Base-by-base conservation (phyloP, 1,140 invertebrate species). In the Araneus ventricosus region DNA sequence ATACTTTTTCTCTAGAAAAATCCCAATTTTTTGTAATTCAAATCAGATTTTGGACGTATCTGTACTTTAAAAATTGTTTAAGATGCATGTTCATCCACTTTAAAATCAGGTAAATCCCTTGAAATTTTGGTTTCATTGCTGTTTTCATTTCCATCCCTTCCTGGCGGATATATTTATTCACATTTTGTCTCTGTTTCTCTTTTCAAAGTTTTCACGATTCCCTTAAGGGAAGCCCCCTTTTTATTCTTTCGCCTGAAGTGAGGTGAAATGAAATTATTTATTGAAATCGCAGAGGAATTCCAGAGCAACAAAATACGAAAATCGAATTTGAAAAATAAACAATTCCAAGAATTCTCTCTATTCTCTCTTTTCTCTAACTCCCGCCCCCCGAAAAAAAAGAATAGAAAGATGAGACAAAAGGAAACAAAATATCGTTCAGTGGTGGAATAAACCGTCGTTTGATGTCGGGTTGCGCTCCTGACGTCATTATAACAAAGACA, bases 401-500 rank as follows among this genome's bases (percentile, higher is more conserved):
- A 20, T 2, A n/a, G 4, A n/a, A 87, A 39, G 14, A 61, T 59
- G 7, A 45, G 45, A 52, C 67, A 37, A 87, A 61, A 24, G 22
- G 34, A 14, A 24, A 61, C n/a, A 61, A 86, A 86, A 87, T 63
- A 37, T 82, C 80, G 24, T 27, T 27, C 61, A 27, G 37, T 87
- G 30, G 85, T 27, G 57, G 85, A 87, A 59, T 87, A 87, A 87
- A 87, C 52, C 39, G 22, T 63, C 85, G 57, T 87, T 87, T 87
- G 85, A 37, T 63, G 85, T 87, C 82, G 27, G 10, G 41, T 45
- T 84, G 27, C 82, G 34, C 85, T 61, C 57, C 7, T 61, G 85
- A 87, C 85, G 57, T 87, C 85, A 87, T 45, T n/a, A 45, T 87
- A 87, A 87, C 57, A 57, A 87, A 87, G 85, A 87, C 85, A 87